Evolutionary conservation across 1,140 invertebrate species (phyloP).

Genomic region (Lycorma delicatula): DNA sequence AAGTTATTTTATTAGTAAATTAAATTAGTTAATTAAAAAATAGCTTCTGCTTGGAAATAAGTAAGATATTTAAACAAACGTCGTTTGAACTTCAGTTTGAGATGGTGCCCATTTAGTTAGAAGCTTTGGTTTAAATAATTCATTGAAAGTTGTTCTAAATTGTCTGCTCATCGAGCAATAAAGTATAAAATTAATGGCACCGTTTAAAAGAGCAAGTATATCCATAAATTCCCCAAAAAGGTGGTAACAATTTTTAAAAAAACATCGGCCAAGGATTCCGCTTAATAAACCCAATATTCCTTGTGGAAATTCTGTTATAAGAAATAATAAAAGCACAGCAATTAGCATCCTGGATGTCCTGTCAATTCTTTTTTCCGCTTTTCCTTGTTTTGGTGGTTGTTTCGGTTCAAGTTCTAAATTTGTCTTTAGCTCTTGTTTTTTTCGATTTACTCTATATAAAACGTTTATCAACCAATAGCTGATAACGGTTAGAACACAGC

Average conservation of each 20-base stretch:
- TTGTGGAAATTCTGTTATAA: constrained; percentile 81
- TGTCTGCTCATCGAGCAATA: constrained; percentile 92
- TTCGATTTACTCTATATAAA: constrained; percentile 6
- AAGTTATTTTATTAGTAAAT: too few species aligned
- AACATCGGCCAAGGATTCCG: constrained; percentile 59
- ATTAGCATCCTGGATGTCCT: constrained; percentile 85
- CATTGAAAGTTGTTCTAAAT: constrained; percentile 78
- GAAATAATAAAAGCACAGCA: constrained; percentile 74
- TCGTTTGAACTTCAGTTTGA: constrained; percentile 43
- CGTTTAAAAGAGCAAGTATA: constrained; percentile 82
- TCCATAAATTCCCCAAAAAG: constrained; percentile 87
- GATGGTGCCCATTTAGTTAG: constrained; percentile 40
- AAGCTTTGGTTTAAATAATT: constrained; percentile 49
- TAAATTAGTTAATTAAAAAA: too few species aligned
- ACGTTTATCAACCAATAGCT: constrained; percentile 40
- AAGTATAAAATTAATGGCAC: constrained; percentile 86
- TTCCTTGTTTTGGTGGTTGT: too few species aligned
- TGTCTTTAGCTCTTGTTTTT: background rate
- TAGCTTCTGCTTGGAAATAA: too few species aligned
- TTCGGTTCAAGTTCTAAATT: too few species aligned
- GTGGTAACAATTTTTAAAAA: constrained; percentile 64
- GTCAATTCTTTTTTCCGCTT: constrained; percentile 62
- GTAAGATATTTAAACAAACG: constrained; percentile 51
- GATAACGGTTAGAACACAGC: constrained; percentile 71
- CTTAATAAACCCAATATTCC: constrained; percentile 63